These are phyloP conservation scores for Nomada goodeniana DNA, from an alignment of 2,888 invertebrate genomes.

Conservation along the genomic window DNA sequence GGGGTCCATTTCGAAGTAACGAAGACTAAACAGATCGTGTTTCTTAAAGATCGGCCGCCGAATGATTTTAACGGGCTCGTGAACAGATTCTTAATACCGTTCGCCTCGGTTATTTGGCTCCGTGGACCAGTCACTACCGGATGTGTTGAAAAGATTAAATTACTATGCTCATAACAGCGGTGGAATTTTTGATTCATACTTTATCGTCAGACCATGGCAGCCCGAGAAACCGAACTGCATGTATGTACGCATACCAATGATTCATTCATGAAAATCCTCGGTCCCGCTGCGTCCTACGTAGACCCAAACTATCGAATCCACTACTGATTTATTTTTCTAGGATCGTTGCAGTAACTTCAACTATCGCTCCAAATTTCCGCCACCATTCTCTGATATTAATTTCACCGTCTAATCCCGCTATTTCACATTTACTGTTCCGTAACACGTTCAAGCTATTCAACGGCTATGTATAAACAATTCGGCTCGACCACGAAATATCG, in stretches of 20 bases:
- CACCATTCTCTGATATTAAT: background rate
- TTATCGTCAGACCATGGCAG: background rate
- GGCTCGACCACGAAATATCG: too few relatives aligned
- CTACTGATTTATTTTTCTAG: too few relatives aligned
- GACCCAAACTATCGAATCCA: too few relatives aligned
- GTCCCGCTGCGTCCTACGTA: background rate
- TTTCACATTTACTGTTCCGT: too few relatives aligned
- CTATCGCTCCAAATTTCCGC: too few relatives aligned
- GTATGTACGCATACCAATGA: background rate
- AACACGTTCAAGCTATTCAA: too few relatives aligned
- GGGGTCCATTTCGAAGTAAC: conserved; percentile 65
- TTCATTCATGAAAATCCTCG: background rate
- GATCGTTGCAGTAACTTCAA: too few relatives aligned
- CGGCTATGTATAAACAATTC: too few relatives aligned
- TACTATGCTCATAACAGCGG: conserved; percentile 55
- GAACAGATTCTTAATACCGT: conserved; percentile 71
- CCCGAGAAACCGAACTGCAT: too few relatives aligned
- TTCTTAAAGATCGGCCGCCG: conserved; percentile 78
- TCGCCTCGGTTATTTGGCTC: conserved; percentile 35
- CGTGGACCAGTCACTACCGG: conserved; percentile 53
- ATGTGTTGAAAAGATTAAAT: conserved; percentile 70
- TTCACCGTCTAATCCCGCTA: background rate
- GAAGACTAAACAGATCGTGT: conserved; percentile 81
- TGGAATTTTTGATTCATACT: conserved; percentile 40
- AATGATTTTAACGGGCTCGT: conserved; percentile 76